A percentile compares a stretch with the other conserved stretches of the same genome.
These are phyloP conservation scores for Melanargia galathea DNA, from an alignment of 2,888 invertebrate species.

Conservation along the genomic window DNA sequence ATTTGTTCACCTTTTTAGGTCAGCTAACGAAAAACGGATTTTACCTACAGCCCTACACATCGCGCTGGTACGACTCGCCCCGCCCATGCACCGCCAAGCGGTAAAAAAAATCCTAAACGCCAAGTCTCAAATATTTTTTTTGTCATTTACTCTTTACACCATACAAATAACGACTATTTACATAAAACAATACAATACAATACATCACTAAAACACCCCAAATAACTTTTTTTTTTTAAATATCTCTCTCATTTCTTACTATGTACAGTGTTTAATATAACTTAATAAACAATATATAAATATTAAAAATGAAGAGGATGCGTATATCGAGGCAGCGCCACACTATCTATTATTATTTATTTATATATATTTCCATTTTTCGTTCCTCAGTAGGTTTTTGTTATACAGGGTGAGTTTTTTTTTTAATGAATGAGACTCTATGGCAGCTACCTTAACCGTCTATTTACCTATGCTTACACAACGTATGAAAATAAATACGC, in stretches of 20 bases:
- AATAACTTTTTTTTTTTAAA: conserved; percentile 61
- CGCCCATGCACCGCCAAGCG: conserved; percentile 36
- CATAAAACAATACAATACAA: conserved; percentile 55
- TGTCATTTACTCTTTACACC: conserved; percentile 74
- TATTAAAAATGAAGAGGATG: conserved; percentile 69
- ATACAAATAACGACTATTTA: conserved; percentile 72
- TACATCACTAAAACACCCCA: conserved; percentile 65
- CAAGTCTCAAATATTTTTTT: conserved; percentile 53
- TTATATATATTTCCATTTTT: conserved; percentile 1
- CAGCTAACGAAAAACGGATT: too few species aligned
- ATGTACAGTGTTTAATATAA: conserved; percentile 72
- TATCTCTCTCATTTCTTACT: conserved; percentile 64
- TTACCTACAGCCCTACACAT: conserved; percentile 26
- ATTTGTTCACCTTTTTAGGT: too few species aligned
- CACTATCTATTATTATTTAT: conserved; percentile 15
- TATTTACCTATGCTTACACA: too few species aligned
- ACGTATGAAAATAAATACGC: too few species aligned
- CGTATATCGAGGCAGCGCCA: conserved; percentile 49
- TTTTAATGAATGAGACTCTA: not conserved
- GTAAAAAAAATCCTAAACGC: conserved; percentile 34
- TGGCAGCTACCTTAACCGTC: not conserved
- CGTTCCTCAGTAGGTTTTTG: not conserved
- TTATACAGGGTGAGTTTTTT: not conserved
- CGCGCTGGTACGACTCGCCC: conserved; percentile 24
- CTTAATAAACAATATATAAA: conserved; percentile 79